Conservation (phyloP, 2,888 invertebrate genomes). For the Euplexia lucipara region DNA sequence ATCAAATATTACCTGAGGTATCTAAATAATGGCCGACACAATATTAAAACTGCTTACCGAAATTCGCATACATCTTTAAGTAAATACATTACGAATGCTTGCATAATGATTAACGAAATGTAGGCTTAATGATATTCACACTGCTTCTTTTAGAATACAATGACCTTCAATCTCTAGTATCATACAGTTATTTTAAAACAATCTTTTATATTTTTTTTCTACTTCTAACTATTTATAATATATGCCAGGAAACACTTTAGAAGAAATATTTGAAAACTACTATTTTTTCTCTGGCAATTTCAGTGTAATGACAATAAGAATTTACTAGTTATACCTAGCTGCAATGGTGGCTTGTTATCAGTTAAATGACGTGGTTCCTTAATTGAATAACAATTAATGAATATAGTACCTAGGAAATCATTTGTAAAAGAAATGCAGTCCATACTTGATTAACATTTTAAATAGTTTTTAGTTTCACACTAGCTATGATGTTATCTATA, state of each 20-base stretch:
- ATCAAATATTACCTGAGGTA: constrained; percentile 8
- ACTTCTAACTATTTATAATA: too few species aligned
- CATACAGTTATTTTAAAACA: constrained; percentile 12
- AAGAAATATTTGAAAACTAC: constrained; percentile 4
- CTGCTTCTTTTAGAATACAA: constrained; percentile 18
- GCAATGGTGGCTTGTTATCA: too few species aligned
- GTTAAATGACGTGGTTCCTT: too few species aligned
- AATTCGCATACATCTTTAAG: constrained; percentile 20
- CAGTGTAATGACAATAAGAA: too few species aligned
- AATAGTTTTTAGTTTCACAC: too few species aligned
- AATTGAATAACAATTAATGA: too few species aligned
- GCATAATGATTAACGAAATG: constrained; percentile 38
- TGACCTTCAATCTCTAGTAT: constrained; percentile 37
- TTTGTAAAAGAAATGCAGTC: too few species aligned
- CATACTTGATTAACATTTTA: too few species aligned
- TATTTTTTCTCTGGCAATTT: too few species aligned
- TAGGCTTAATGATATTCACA: constrained; percentile 36
- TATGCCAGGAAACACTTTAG: not conserved
- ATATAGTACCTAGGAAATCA: too few species aligned
- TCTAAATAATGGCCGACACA: constrained; percentile 17
- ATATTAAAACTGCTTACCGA: constrained; percentile 10
- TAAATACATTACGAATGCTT: constrained; percentile 36
- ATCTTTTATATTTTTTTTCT: constrained; percentile 22
- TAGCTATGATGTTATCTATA: too few species aligned
- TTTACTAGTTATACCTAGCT: too few species aligned